Evolutionary conservation across 2,113 vertebrate genomes (phyloP).

Genomic region (Nyctibius bracteatus): DNA sequence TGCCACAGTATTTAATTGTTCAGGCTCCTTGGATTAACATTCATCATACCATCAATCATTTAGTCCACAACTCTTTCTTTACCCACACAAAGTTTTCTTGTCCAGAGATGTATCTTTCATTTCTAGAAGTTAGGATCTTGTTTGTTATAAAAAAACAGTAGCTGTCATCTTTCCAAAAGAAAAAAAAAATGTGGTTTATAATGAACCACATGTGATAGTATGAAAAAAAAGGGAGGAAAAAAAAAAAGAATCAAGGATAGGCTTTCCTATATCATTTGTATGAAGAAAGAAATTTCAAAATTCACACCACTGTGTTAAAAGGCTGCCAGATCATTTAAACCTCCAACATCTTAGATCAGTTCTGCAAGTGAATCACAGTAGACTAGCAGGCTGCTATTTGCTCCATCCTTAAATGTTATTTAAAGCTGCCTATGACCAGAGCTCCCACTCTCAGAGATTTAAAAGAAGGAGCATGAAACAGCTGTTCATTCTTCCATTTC

Average conservation of each 20-base stretch:
- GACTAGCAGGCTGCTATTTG: constrained; percentile 7
- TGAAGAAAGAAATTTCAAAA: not conserved
- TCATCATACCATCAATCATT: not conserved
- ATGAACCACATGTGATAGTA: not conserved
- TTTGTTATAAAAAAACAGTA: not conserved
- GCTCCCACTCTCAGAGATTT: constrained; percentile 8
- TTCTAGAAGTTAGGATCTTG: not conserved
- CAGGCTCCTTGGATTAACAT: not conserved
- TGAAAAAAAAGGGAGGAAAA: not conserved
- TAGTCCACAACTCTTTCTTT: not conserved
- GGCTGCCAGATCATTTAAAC: constrained; percentile 11
- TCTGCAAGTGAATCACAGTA: not conserved
- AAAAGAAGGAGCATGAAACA: constrained; percentile 29
- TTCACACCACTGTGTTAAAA: not conserved
- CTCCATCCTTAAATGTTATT: constrained; percentile 43
- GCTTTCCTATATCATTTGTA: not conserved
- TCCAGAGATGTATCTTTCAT: not conserved
- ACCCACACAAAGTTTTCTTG: not conserved
- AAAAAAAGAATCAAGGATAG: not conserved
- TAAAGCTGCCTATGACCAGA: constrained; percentile 8
- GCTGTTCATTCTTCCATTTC: constrained; percentile 44
- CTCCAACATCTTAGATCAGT: not conserved
- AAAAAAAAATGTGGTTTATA: not conserved
- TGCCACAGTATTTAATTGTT: not conserved
- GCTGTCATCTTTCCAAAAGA: not conserved